Evolutionary conservation across 1,140 invertebrate genomes (phyloP), one percentile per base, ranked within the genome.

Genomic region (Monomorium pharaonis): DNA sequence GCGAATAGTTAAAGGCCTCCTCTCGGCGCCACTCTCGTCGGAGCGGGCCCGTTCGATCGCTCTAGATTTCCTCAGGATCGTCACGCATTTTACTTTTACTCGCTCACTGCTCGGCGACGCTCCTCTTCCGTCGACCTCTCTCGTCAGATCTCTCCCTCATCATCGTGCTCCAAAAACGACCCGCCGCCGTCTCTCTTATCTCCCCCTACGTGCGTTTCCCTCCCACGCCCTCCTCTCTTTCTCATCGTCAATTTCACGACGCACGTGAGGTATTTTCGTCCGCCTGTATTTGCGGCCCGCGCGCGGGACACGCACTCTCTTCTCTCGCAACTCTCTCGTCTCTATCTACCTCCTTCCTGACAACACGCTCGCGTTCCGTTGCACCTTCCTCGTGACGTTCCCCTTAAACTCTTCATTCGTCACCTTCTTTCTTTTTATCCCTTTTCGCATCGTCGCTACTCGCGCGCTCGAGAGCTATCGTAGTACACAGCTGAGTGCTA

Each of bases 221-320:
- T 74, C 21, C 47, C 44, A 44, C 33, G 5, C 33, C 44, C 58
- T 7, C 18, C 51, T 44, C 47, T 60, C 56, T 63, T 42, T 44
- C 49, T 30, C 51, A n/a, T 72, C 51, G 14, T 72, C 65, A 81
- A 81, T 81, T 81, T 85, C 81, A 65, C 86, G 81, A 86, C 78
- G 87, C 90, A 91, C 86, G 89, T 91, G 83, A 87, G 83, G 87
- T 91, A 91, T 91, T 90, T 91, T 91, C 58, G 88, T 89, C 86
- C 65, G 84, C 27, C 75, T 58, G 88, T 84, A 42, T 81, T 81
- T 85, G 72, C 80, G 70, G 86, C 87, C 77, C 89, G 81, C 88
- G 47, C 86, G 47, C n/a, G 89, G 80, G 84, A 90, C 89, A 90
- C 89, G 89, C 90, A 89, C 89, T 88, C 78, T 83, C 54, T 58